Percentiles rank a stretch among this genome's conserved stretches.
phyloP scores from a whole-genome alignment of 2,113 vertebrate species.

The Delphinapterus leucas region DNA sequence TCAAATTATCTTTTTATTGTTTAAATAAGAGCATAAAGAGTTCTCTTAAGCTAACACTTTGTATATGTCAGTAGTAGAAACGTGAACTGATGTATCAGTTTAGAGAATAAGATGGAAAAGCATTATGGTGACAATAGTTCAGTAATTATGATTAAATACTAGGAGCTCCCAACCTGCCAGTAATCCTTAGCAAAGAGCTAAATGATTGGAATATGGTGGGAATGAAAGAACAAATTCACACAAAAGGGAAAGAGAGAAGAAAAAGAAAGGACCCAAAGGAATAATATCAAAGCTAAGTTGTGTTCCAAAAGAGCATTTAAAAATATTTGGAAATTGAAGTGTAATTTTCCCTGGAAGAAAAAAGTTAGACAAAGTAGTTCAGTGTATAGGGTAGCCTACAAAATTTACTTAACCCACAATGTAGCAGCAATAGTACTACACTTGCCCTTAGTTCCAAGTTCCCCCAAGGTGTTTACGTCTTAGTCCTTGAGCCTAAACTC shows the following conservation, averaged over 20 bases:
- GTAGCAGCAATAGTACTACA: neutral
- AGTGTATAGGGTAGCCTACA: neutral
- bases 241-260: neutral
- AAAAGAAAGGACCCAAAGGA: neutral
- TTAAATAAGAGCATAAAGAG: neutral
- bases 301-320: neutral
- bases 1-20: conserved; percentile 12
- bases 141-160: conserved; percentile 13
- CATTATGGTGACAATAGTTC: neutral
- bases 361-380: neutral
- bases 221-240: conserved; percentile 24
- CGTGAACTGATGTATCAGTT: neutral
- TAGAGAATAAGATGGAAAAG: neutral
- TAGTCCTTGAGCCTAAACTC: neutral
- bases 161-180: neutral
- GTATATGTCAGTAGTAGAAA: neutral
- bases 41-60: neutral
- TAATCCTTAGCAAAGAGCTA: neutral
- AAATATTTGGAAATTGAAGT: conserved; percentile 19
- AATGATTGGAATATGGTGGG: neutral
- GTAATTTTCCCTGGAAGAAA: neutral
- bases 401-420: neutral
- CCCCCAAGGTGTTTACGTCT: neutral
- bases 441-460: neutral
- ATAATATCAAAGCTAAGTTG: neutral